Conservation (phyloP, 92 coral and sea anemone genomes). For the Virgularia gustaviana region DNA sequence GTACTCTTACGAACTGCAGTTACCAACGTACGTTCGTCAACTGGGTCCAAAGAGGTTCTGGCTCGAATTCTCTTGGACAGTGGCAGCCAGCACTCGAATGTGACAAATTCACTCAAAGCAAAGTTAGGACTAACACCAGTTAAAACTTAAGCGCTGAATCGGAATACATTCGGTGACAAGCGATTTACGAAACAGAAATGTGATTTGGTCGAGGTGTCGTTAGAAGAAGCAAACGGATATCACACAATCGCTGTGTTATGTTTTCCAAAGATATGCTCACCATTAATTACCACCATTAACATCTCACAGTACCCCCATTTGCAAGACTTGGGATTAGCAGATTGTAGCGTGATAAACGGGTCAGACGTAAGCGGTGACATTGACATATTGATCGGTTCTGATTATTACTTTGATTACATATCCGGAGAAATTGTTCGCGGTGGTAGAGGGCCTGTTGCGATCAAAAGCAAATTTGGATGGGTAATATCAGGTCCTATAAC, state of each 20-base stretch:
- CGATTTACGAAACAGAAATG: not conserved
- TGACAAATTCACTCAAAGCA: not conserved
- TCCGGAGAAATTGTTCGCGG: not conserved
- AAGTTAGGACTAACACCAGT: not conserved
- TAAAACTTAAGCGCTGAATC: conserved; percentile 1
- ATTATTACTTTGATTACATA: not conserved
- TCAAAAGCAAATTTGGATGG: conserved; percentile 7
- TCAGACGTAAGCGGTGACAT: not conserved
- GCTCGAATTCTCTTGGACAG: conserved; percentile 8
- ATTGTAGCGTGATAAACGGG: not conserved
- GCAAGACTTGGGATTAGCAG: not conserved
- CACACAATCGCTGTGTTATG: conserved; percentile 1
- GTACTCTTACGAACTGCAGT: conserved; percentile 9
- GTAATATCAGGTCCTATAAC: conserved; percentile 7
- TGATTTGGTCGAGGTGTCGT: conserved; percentile 11
- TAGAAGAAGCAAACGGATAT: not conserved
- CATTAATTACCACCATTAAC: not conserved
- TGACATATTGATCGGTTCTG: not conserved
- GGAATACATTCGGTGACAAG: conserved; percentile 8
- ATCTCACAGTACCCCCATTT: not conserved
- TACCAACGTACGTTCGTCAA: not conserved
- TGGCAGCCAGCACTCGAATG: no score
- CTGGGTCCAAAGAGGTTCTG: not conserved
- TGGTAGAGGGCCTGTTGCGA: conserved; percentile 1
- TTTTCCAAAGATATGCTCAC: not conserved